Evolutionary conservation across 1,140 invertebrate species (phyloP), one percentile per base, ranked within the genome.

Genomic region (Sinonovacula constricta): DNA sequence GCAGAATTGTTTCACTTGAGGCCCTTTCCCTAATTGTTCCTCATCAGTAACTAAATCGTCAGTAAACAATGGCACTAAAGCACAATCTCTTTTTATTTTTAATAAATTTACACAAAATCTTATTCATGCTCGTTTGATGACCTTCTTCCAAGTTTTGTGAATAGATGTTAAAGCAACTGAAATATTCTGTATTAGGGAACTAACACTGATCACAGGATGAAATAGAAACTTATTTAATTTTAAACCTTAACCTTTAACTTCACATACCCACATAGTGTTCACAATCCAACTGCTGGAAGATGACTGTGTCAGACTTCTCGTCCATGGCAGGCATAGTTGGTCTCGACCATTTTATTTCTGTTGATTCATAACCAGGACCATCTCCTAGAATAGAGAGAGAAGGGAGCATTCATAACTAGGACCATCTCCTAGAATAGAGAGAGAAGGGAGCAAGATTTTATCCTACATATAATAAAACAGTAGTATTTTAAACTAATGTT

Each of bases 241-340:
- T 71, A 76, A 33, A 70, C n/a, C 14, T 18, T 33, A 7, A 33
- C 24, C 3, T n/a, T 51, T 34, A 22, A 33, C 7, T 33, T 18
- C 49, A 59, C 82, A 88, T 88, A 87, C 96, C 96, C 88, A 94
- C 93, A 87, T 98, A 99, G 92, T 97, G 94, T 89, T 99, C 98
- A 70, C 99, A 93, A 89, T 99, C 97, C 49, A 91, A 79, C 70
- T 91, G 90, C 53, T 91, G 89, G 66, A 91, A 91, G 39, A 94
- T 91, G 60, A 99, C 88, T 18, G 89, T 89, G 86, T 97, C 94
- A 51, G 89, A 87, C 3, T 95, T 93, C 91, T 97, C 91, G 14
- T 98, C 87, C 5, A 91, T 36, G 7, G 57, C 33, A 22, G 94
- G 94, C 4, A 94, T 91, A 49, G 92, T 82, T 24, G 96, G 95